Conservation (phyloP, 1,140 invertebrate species). For the Ectropis grisescens region DNA sequence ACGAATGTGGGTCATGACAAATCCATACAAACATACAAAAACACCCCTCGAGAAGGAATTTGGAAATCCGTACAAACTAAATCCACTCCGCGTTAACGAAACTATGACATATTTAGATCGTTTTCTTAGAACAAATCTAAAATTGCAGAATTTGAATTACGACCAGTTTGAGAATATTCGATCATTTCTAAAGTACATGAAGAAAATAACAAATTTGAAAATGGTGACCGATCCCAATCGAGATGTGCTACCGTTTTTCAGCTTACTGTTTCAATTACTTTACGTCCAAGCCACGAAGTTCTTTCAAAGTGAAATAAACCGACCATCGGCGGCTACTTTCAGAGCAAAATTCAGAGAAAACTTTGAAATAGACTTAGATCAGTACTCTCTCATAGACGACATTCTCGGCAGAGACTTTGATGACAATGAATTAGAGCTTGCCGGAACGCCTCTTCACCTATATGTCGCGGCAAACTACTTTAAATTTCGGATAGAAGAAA, state of each 20-base stretch:
- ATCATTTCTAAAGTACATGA: slow-evolving; percentile 7
- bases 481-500: slow-evolving; percentile 8
- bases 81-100: not conserved
- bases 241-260: slow-evolving; percentile 5
- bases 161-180: slow-evolving; percentile 10
- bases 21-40: not conserved
- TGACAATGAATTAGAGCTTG: slow-evolving; percentile 3
- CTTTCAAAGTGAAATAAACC: slow-evolving; percentile 12
- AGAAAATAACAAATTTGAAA: slow-evolving; percentile 4
- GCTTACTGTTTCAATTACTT: slow-evolving; percentile 8
- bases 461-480: slow-evolving; percentile 17
- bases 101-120: slow-evolving; percentile 7
- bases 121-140: slow-evolving; percentile 12
- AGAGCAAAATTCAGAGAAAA: slow-evolving; percentile 6
- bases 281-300: slow-evolving; percentile 6
- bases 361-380: slow-evolving; percentile 1
- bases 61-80: slow-evolving; percentile 4
- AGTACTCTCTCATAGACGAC: no score
- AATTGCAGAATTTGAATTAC: slow-evolving; percentile 13
- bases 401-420: not conserved
- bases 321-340: slow-evolving; percentile 1
- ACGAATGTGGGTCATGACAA: slow-evolving; percentile 9
- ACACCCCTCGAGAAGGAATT: slow-evolving; percentile 4
- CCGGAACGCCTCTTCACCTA: slow-evolving; percentile 13
- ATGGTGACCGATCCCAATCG: not conserved